These are phyloP conservation scores for Chionodraco myersi DNA, from an alignment of 2,113 vertebrate genomes.

Conservation along the genomic window DNA sequence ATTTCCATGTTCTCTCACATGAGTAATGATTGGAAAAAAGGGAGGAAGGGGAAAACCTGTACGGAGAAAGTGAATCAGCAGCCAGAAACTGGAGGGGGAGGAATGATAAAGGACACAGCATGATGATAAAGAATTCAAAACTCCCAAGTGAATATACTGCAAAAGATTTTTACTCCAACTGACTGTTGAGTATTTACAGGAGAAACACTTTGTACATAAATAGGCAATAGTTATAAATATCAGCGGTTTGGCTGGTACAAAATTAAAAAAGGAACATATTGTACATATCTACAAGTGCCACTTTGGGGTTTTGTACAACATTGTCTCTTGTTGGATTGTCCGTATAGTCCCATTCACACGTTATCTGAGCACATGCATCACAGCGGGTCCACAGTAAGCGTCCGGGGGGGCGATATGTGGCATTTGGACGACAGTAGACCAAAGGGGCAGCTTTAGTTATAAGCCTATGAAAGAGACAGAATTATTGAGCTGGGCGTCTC, in stretches of 20 bases:
- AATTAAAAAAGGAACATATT: slow-evolving; percentile 80
- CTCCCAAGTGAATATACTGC: slow-evolving; percentile 55
- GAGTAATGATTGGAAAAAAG: background rate
- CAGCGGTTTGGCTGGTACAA: slow-evolving; percentile 80
- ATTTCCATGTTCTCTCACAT: background rate
- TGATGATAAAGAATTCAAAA: background rate
- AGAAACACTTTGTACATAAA: slow-evolving; percentile 76
- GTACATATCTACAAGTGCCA: slow-evolving; percentile 82
- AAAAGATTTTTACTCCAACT: slow-evolving; percentile 82
- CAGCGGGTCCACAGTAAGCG: slow-evolving; percentile 29
- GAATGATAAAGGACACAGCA: background rate
- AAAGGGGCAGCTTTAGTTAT: background rate
- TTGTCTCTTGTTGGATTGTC: slow-evolving; percentile 70
- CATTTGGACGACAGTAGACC: slow-evolving; percentile 1
- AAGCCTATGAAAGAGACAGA: slow-evolving; percentile 22
- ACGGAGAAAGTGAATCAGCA: background rate
- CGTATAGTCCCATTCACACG: slow-evolving; percentile 50
- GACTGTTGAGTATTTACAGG: slow-evolving; percentile 74
- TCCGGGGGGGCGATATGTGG: slow-evolving; percentile 21
- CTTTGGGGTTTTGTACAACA: slow-evolving; percentile 56
- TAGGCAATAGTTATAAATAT: slow-evolving; percentile 82
- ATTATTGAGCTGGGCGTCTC: slow-evolving; percentile 34
- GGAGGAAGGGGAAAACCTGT: background rate
- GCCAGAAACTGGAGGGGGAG: slow-evolving; percentile 9
- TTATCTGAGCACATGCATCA: slow-evolving; percentile 51